Evolutionary conservation across 2,888 invertebrate genomes (phyloP), one percentile per base, ranked within the genome.

Genomic region (Marronus borbonicus): DNA sequence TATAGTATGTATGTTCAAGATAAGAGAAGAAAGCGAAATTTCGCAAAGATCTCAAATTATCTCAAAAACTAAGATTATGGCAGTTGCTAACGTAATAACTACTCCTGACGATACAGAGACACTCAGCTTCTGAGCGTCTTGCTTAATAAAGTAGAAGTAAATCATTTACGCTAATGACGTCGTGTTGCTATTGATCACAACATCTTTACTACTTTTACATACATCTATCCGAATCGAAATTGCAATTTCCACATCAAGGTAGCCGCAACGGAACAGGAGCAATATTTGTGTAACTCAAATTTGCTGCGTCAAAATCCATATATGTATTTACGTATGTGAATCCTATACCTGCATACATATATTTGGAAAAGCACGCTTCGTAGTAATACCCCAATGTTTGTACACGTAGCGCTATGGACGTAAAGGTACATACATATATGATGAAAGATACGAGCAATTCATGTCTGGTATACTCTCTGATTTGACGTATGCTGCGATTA

Each of bases 231-330:
- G 17, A n/a, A 2, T 52, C 5, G 52, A 52, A 52, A 17, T 24
- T 24, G 24, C 20, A 55, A 17, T 58, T 20, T n/a, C 55, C 55
- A 58, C 20, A 68, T 28, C 3, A 68, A 68, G 5, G 24, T 68
- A 68, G 7, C 28, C 50, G 12, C 14, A 65, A 17, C 65, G n/a
- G 28, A 50, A n/a, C 24, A 50, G 24, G 49, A 24, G 50, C 68
- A 68, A 68, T 68, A 68, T 68, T 68, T 68, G 50, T 28, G 10
- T 68, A 68, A 52, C 68, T 50, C 28, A 14, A 50, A 68, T 68
- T 50, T 68, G 50, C 17, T 50, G 50, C 50, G 28, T 39, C 12
- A 28, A 10, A 1, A 4, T 24, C 12, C 28, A 2, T 62, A 55
- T 55, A 4, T 5, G 3, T 5, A 17, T 17, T 17, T 17, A 31